These are phyloP conservation scores for Clusia tigrina DNA, from an alignment of 2,888 invertebrate species.

Conservation along the genomic window DNA sequence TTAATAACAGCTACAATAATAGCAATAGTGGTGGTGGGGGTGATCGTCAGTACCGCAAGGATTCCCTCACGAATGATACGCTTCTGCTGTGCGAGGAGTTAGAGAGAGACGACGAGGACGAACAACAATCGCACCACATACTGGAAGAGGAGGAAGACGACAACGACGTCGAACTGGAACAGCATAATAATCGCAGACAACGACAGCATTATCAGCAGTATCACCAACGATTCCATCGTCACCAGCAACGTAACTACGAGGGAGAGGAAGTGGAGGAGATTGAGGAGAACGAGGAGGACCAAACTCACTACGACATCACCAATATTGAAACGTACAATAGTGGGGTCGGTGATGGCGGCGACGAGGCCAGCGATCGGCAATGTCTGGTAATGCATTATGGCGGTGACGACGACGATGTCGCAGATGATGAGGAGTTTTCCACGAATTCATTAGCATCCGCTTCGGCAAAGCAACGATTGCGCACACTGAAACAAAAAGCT, in stretches of 20 bases:
- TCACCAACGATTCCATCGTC: conserved; percentile 37
- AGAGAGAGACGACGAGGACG: conserved; percentile 53
- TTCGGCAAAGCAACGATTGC: conserved; percentile 53
- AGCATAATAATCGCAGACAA: conserved; percentile 32
- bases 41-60: conserved; percentile 51
- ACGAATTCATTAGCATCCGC: conserved; percentile 55
- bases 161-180: conserved; percentile 32
- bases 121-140: conserved; percentile 38
- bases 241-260: conserved; percentile 46
- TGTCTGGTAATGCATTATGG: conserved; percentile 48
- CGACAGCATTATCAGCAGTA: conserved; percentile 47
- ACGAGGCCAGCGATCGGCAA: conserved; percentile 52
- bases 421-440: conserved; percentile 53
- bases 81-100: conserved; percentile 58
- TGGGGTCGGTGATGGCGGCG: conserved; percentile 46
- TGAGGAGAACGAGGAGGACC: conserved; percentile 58
- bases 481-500: conserved; percentile 53
- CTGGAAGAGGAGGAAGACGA: conserved; percentile 34
- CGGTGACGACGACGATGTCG: conserved; percentile 46
- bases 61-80: conserved; percentile 60
- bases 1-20: conserved; percentile 61
- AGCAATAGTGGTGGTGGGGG: conserved; percentile 40
- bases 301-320: conserved; percentile 60
- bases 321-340: conserved; percentile 60
- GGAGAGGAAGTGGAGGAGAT: conserved; percentile 49